Evolutionary conservation across 1,140 invertebrate genomes (phyloP), one percentile per base, ranked within the genome.

Genomic region (Archivesica marissinica): DNA sequence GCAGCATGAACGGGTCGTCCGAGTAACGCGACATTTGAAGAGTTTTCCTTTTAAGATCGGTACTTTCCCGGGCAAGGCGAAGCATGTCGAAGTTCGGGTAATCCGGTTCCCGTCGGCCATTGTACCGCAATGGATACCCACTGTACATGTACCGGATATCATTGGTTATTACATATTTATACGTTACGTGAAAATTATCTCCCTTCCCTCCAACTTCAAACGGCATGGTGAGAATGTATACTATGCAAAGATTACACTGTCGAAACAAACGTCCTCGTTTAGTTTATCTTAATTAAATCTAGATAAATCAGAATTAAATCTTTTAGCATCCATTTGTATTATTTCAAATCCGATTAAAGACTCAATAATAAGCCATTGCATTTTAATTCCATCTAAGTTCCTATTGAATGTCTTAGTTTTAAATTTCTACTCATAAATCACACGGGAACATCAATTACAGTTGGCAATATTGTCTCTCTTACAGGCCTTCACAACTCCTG

Each of bases 1-100:
- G 82, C 0, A 85, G 59, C 82, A 77, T 85, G 35, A 85, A 85
- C 0, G 74, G 82, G n/a, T 85, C 74, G 11, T 77, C 74, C 3
- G 30, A 17, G 44, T 76, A 85, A 1, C 82, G 72, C 0, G 82
- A 85, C 41, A 85, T 70, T 13, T 52, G 35, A 2, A 85, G 59
- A 13, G 82, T 85, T 52, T 70, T 76, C 74, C 75, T 38, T 70
- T 76, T 85, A 0, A 85, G 52, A 20, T 85, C 56, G 15, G 75
- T 56, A 44, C 75, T 85, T 68, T 85, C 82, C 28, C 82, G 44
- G 1, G 82, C 82, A 15, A 85, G 44, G n/a, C 82, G 54, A 17
- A 85, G 44, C 82, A 85, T 85, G 39, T 85, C 82, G 33, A 85
- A 85, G 50, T 85, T 85, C 39, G 82, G 82, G 30, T 85, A 85